phyloP scores from a whole-genome alignment of 2,113 vertebrate genomes.

The Anoplopoma fimbria region DNA sequence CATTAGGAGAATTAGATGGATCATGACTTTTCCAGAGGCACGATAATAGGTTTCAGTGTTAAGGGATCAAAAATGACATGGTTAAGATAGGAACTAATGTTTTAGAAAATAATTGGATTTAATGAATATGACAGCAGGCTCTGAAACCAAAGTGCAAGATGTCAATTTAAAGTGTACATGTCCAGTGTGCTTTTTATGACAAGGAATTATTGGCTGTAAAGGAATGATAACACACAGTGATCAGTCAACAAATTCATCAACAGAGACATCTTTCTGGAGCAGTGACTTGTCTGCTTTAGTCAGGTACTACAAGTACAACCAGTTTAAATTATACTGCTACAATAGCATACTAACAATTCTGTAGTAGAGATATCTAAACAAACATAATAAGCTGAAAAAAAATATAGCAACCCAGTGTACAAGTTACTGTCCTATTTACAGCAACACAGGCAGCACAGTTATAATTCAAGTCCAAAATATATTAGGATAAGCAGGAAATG shows the following conservation, averaged over 20 bases:
- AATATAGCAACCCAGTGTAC: slow-evolving; percentile 79
- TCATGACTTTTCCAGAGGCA: slow-evolving; percentile 2
- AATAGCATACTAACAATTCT: slow-evolving; percentile 65
- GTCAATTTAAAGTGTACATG: slow-evolving; percentile 70
- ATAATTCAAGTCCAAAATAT: slow-evolving; percentile 76
- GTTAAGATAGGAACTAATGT: slow-evolving; percentile 21
- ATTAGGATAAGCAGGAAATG: slow-evolving; percentile 75
- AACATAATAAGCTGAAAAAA: slow-evolving; percentile 61
- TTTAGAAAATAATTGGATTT: slow-evolving; percentile 58
- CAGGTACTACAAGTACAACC: slow-evolving; percentile 74
- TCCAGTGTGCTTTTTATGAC: slow-evolving; percentile 78
- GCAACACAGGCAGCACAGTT: slow-evolving; percentile 68
- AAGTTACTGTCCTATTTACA: slow-evolving; percentile 74
- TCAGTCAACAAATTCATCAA: slow-evolving; percentile 61
- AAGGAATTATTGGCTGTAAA: slow-evolving; percentile 64
- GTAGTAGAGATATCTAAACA: slow-evolving; percentile 70
- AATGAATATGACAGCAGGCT: slow-evolving; percentile 72
- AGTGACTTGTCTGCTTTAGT: slow-evolving; percentile 62
- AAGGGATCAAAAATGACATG: slow-evolving; percentile 48
- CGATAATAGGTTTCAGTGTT: slow-evolving; percentile 19
- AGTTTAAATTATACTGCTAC: slow-evolving; percentile 77
- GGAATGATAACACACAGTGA: slow-evolving; percentile 73
- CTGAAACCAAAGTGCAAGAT: slow-evolving; percentile 79
- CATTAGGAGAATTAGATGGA: slow-evolving; percentile 7
- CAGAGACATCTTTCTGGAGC: slow-evolving; percentile 54